These are phyloP conservation scores for Corythornis cristatus DNA, from an alignment of 2,113 vertebrate genomes.

Conservation along the genomic window DNA sequence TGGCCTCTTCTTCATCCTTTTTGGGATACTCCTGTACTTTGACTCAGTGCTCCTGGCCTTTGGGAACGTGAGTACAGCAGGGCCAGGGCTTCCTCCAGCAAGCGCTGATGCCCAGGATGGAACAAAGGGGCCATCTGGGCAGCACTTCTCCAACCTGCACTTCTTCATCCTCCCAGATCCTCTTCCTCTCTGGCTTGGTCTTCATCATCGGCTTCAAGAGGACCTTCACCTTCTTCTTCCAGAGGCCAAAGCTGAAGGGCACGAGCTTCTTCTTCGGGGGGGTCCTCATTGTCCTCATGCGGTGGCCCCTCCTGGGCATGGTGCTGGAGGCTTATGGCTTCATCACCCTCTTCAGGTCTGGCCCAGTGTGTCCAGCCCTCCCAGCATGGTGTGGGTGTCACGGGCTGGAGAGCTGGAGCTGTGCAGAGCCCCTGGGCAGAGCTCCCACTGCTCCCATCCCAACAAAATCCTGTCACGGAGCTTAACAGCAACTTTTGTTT, in stretches of 20 bases:
- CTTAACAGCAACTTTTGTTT: neutral
- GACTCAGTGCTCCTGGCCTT: slow-evolving; percentile 91
- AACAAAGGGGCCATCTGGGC: accelerated
- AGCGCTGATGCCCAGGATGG: no score
- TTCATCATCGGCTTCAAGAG: slow-evolving; percentile 86
- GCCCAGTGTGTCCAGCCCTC: neutral
- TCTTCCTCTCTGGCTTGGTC: slow-evolving; percentile 85
- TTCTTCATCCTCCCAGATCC: slow-evolving; percentile 71
- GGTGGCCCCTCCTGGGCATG: slow-evolving; percentile 90
- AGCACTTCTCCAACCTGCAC: neutral
- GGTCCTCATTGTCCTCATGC: slow-evolving; percentile 81
- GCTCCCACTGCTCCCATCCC: neutral
- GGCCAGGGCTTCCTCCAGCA: accelerated
- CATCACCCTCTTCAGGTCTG: slow-evolving; percentile 85
- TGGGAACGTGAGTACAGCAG: slow-evolving; percentile 86
- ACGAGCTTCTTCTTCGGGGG: slow-evolving; percentile 89
- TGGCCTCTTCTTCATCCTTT: slow-evolving; percentile 88
- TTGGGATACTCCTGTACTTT: slow-evolving; percentile 91
- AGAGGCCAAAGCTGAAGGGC: slow-evolving; percentile 84
- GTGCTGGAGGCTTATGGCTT: slow-evolving; percentile 87
- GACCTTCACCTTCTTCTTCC: slow-evolving; percentile 88
- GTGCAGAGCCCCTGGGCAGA: neutral
- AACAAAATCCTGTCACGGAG: accelerated
- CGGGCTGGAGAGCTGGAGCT: accelerated
- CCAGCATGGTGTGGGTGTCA: accelerated